Evolutionary conservation across 2,888 invertebrate genomes (phyloP).

Genomic region (Dasysyrphus tricinctus): DNA sequence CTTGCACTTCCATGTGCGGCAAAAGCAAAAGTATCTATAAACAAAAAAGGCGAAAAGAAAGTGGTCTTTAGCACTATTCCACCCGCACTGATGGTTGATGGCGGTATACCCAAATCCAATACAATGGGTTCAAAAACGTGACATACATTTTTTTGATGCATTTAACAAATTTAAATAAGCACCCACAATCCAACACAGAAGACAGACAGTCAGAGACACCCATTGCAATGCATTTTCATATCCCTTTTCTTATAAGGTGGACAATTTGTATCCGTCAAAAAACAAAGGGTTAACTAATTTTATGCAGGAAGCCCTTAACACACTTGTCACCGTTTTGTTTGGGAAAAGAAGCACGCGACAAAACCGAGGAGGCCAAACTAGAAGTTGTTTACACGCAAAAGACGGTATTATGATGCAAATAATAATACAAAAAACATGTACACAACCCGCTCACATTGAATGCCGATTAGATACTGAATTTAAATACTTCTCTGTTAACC

Average conservation of each 20-base stretch:
- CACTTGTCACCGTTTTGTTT: slow-evolving; percentile 53
- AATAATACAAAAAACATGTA: not conserved
- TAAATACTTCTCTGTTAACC: slow-evolving; percentile 71
- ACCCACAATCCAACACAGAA: not conserved
- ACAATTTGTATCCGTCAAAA: slow-evolving; percentile 5
- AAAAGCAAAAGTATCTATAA: slow-evolving; percentile 29
- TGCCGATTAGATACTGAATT: slow-evolving; percentile 82
- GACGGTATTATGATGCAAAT: slow-evolving; percentile 9
- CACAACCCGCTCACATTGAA: slow-evolving; percentile 79
- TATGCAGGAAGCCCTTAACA: slow-evolving; percentile 45
- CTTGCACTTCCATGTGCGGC: slow-evolving; percentile 36
- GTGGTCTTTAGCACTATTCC: slow-evolving; percentile 29
- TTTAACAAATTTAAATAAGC: not conserved
- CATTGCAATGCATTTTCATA: slow-evolving; percentile 49
- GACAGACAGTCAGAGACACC: slow-evolving; percentile 21
- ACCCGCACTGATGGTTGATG: not conserved
- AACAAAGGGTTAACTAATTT: slow-evolving; percentile 31
- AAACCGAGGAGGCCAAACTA: slow-evolving; percentile 32
- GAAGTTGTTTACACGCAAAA: not conserved
- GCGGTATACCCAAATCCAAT: slow-evolving; percentile 37
- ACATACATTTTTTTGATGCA: slow-evolving; percentile 43
- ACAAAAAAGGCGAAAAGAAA: slow-evolving; percentile 67
- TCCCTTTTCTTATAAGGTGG: slow-evolving; percentile 3
- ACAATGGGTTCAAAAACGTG: slow-evolving; percentile 63
- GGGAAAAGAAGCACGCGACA: slow-evolving; percentile 59